Conservation (phyloP, 1,140 invertebrate genomes). For the Scaptomyza pallida region DNA sequence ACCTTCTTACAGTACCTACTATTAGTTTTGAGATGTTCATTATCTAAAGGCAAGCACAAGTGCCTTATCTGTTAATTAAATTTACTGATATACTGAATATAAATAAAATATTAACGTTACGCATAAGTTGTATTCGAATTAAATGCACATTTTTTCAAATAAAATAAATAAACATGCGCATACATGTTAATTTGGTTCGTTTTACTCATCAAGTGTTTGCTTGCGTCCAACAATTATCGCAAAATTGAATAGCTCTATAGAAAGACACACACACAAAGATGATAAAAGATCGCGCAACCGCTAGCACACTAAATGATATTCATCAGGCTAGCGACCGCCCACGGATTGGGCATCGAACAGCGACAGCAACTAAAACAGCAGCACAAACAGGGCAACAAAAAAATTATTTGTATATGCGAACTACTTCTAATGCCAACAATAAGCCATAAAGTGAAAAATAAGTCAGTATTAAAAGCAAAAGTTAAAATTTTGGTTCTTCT, state of each 20-base stretch:
- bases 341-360: constrained; percentile 19
- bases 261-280: constrained; percentile 53
- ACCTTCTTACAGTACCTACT: too few species aligned
- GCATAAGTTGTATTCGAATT: neutral
- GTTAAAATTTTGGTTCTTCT: constrained; percentile 14
- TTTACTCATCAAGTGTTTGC: constrained; percentile 14
- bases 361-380: constrained; percentile 22
- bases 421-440: neutral
- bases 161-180: neutral
- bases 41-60: too few species aligned
- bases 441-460: neutral
- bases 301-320: constrained; percentile 34
- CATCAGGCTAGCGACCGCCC: constrained; percentile 1
- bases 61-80: too few species aligned
- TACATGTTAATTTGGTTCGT: constrained; percentile 18
- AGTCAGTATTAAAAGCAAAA: constrained; percentile 24
- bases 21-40: too few species aligned
- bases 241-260: constrained; percentile 58
- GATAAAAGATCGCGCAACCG: constrained; percentile 52
- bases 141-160: constrained; percentile 1
- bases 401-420: constrained; percentile 17
- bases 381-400: constrained; percentile 16
- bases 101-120: too few species aligned
- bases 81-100: too few species aligned
- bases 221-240: constrained; percentile 21